Evolutionary conservation across 2,797 vertebrate genomes (phyloP).

Genomic region (Limosa lapponica): DNA sequence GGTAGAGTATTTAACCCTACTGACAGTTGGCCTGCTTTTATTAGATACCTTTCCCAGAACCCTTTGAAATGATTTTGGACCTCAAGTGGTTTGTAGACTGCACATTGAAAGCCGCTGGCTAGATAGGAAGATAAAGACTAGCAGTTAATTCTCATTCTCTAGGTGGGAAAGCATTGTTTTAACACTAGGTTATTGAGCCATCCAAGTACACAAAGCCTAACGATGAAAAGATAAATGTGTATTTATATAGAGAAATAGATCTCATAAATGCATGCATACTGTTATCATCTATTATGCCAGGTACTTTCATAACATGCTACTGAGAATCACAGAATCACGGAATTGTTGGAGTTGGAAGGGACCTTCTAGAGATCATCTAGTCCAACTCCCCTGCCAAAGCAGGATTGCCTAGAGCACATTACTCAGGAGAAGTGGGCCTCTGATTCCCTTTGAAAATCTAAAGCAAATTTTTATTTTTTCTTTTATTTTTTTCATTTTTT

Average conservation of each 20-base stretch:
- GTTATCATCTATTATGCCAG: not conserved
- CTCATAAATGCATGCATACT: not conserved
- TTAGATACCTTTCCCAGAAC: conserved; percentile 30
- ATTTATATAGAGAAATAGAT: not conserved
- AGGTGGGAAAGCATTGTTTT: conserved; percentile 21
- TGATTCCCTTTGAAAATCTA: not conserved
- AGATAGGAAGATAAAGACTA: conserved; percentile 31
- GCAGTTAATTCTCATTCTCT: conserved; percentile 13
- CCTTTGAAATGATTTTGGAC: conserved; percentile 14
- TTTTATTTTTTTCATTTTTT: not conserved
- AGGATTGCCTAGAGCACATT: too few relatives aligned
- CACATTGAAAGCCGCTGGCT: conserved; percentile 34
- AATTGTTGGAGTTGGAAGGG: too few relatives aligned
- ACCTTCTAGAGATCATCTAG: too few relatives aligned
- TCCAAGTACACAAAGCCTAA: not conserved
- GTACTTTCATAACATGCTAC: not conserved
- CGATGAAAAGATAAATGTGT: not conserved
- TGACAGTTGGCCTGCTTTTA: conserved; percentile 45
- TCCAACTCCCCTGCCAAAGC: too few relatives aligned
- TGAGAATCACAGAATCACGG: too few relatives aligned
- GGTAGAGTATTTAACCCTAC: conserved; percentile 45
- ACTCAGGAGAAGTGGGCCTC: not conserved
- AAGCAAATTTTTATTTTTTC: not conserved
- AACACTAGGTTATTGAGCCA: not conserved
- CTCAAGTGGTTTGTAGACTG: conserved; percentile 38